Evolutionary conservation across 2,797 vertebrate genomes (phyloP), one percentile per base, ranked within the genome.

Genomic region (Echiichthys vipera): DNA sequence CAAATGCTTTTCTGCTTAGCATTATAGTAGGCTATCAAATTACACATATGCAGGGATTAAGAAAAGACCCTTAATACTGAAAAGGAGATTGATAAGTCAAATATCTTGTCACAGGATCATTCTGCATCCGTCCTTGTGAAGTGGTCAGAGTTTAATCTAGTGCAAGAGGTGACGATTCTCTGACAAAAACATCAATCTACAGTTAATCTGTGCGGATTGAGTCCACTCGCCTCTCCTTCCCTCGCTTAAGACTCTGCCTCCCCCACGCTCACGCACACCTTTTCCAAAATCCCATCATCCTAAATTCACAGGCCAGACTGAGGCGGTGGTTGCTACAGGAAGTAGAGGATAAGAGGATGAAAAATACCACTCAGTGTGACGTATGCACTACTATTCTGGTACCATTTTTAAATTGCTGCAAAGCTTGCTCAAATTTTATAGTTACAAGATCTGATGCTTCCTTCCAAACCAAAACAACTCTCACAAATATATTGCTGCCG

Each of bases 141-240:
- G 64, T 61, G 49, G 68, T 74, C 55, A 49, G 54, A 77, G 45
- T 80, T 89, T 84, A 89, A 92, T 89, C 84, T 67, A 49, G 51
- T 65, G 67, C 30, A 30, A 43, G 59, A 80, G 71, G 71, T 70
- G 81, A 72, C 5, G 17, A 13, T 71, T 88, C 80, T 80, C 74
- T 64, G 65, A 81, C 65, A 77, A 71, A 81, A 78, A 90, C 67
- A 82, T 81, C 47, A 54, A 75, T 82, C 68, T 71, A 39, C 29
- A 11, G 25, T 87, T 91, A 89, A 93, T 90, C 87, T 90, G 77
- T 8, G 37, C 14, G 22, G 83, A 89, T 83, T 89, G 76, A 85
- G 66, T 80, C 63, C 73, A 63, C 46, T 54, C 27, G 22, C 68
- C 65, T 47, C 47, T 74, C 47, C 65, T 34, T n/a, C 66, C 32